Base-by-base conservation (phyloP, 2,797 vertebrate species). In the Gorsachius magnificus region DNA sequence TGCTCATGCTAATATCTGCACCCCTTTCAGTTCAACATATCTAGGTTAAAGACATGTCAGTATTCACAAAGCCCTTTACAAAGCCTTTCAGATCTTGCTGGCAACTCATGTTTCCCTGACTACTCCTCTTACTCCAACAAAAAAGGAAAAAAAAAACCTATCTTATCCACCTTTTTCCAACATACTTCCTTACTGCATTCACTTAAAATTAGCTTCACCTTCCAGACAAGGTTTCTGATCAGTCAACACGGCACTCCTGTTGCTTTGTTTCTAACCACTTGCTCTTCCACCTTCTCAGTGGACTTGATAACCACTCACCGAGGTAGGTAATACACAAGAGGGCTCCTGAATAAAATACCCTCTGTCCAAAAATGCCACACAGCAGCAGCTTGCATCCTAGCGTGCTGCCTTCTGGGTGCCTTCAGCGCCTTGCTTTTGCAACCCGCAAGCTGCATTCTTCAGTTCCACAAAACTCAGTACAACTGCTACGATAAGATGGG, bases 401-500 rank as follows among this genome's bases (percentile, higher is more conserved):
- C 0, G 0, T 17, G 10, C 24, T 54, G 13, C 16, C 10, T 51
- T 48, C 65, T 43, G 36, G 20, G 25, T 57, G n/a, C 58, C 61
- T 80, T 53, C 35, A 68, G 61, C 4, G 3, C 26, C 46, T 70
- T 51, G 15, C 9, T 87, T 74, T 43, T 78, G 5, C 29, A 91
- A 78, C 7, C 17, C 3, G 0, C 13, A 82, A 56, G 9, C 8
- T 58, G 74, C 25, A 38, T 35, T 87, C 45, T 28, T 35, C 68
- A 72, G 20, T 36, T 69, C n/a, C 45, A 29, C 11, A 21, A 79
- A 65, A 29, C 5, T 91, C 18, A 71, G 11, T 25, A 60, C 45
- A 80, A 53, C 46, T 41, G 13, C 6, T 54, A 21, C 2, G 60
- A 6, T 20, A 36, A 77, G 28, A 56, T 10, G 9, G 24, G 7